A percentile compares a stretch with the other conserved stretches of the same genome.
Evolutionary conservation across 1,140 invertebrate species (phyloP).

Genomic region (Sycophaga agraensis): DNA sequence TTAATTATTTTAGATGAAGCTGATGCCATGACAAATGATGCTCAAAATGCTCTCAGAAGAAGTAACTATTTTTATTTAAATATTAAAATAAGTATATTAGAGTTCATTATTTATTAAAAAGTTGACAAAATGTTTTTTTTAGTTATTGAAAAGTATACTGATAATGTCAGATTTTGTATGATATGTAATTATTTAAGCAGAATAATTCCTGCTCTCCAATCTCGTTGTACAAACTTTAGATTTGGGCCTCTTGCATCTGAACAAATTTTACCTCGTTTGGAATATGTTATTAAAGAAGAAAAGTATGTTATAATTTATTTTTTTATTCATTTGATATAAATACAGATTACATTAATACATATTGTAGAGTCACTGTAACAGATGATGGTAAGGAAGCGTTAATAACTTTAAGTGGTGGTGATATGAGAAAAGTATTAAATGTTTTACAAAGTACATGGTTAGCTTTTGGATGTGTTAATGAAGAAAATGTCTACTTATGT

Average conservation of each 20-base stretch:
- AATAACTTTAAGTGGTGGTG: conserved; percentile 87
- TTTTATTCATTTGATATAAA: background rate
- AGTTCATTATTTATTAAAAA: conserved; percentile 6
- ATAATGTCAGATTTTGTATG: conserved; percentile 97
- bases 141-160: conserved; percentile 99
- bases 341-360: conserved; percentile 5
- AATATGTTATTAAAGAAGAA: conserved; percentile 84
- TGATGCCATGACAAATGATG: conserved; percentile 99
- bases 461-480: conserved; percentile 84
- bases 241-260: conserved; percentile 87
- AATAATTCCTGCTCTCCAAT: conserved; percentile 98
- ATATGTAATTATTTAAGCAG: conserved; percentile 99
- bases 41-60: conserved; percentile 96
- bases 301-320: conserved; percentile 62
- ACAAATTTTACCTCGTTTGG: conserved; percentile 88
- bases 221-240: conserved; percentile 94
- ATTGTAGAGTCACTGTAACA: conserved; percentile 78
- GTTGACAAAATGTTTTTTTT: conserved; percentile 48
- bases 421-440: conserved; percentile 97
- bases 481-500: conserved; percentile 93
- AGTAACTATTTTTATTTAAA: conserved; percentile 63
- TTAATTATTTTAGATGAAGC: conserved; percentile 99
- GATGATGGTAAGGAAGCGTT: conserved; percentile 91
- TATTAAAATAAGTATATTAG: background rate
- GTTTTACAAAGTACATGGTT: conserved; percentile 88